Evolutionary conservation across 2,113 vertebrate species (phyloP).

Genomic region (Heptranchias perlo): DNA sequence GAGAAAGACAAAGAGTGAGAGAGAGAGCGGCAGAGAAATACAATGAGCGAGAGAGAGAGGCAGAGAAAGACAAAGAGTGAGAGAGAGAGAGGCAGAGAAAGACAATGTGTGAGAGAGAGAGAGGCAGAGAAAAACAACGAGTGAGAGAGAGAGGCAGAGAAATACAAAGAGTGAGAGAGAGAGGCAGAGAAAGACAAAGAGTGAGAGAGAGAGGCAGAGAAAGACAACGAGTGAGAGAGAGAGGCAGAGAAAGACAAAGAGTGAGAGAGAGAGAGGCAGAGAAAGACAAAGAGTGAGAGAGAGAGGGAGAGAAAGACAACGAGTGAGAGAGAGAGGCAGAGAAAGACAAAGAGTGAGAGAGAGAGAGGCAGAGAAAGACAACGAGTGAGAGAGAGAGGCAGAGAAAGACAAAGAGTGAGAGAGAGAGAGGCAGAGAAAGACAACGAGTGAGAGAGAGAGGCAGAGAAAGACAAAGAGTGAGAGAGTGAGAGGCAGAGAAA

Average conservation of each 20-base stretch:
- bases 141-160: neutral
- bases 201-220: no score
- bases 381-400: neutral
- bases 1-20: neutral
- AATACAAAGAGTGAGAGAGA: neutral
- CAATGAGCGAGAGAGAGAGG: no score
- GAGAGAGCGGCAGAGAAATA: neutral
- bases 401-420: no score
- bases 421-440: neutral
- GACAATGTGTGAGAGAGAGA: no score
- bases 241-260: no score
- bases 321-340: no score
- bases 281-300: neutral
- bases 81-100: neutral
- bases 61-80: neutral
- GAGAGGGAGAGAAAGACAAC: no score
- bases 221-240: neutral
- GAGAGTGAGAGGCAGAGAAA: no score
- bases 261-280: no score
- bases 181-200: no score
- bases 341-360: neutral
- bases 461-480: no score
- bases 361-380: neutral
- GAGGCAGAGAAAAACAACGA: neutral
- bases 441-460: neutral